Percentiles rank a stretch among this genome's conserved stretches.
phyloP scores from a whole-genome alignment of 1,140 invertebrate species.

The Drosophila obscura region DNA sequence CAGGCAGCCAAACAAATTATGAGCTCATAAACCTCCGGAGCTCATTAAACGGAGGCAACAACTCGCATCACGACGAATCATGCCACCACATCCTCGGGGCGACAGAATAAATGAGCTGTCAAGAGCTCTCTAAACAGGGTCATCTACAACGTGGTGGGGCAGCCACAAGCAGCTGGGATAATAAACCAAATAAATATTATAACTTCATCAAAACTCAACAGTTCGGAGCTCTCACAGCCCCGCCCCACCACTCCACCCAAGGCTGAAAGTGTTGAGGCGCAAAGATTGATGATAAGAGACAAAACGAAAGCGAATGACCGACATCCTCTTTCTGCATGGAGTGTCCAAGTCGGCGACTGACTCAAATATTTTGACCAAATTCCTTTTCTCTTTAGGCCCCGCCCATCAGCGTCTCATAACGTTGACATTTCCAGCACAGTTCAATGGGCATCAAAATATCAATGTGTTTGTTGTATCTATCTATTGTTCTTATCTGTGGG shows the following conservation, averaged over 20 bases:
- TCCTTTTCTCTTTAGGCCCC: slow-evolving; percentile 10
- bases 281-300: slow-evolving; percentile 72
- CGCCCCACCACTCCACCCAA: too few species aligned
- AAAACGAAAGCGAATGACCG: slow-evolving; percentile 24
- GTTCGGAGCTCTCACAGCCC: neutral
- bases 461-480: slow-evolving; percentile 52
- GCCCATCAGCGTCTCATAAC: slow-evolving; percentile 68
- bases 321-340: slow-evolving; percentile 20
- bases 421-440: slow-evolving; percentile 69
- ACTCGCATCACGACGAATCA: neutral
- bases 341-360: slow-evolving; percentile 21
- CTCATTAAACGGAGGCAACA: too few species aligned
- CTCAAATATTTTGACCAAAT: slow-evolving; percentile 45
- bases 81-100: neutral
- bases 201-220: slow-evolving; percentile 65
- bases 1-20: too few species aligned
- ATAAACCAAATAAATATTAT: slow-evolving; percentile 76
- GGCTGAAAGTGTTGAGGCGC: slow-evolving; percentile 66
- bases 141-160: slow-evolving; percentile 19
- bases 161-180: slow-evolving; percentile 51
- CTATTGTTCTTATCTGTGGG: slow-evolving; percentile 43
- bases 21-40: too few species aligned
- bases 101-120: slow-evolving; percentile 50
- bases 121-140: slow-evolving; percentile 27
- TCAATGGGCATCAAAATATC: slow-evolving; percentile 67